Evolutionary conservation across 2,797 vertebrate genomes (phyloP).

Genomic region (Eospalax fontanierii): DNA sequence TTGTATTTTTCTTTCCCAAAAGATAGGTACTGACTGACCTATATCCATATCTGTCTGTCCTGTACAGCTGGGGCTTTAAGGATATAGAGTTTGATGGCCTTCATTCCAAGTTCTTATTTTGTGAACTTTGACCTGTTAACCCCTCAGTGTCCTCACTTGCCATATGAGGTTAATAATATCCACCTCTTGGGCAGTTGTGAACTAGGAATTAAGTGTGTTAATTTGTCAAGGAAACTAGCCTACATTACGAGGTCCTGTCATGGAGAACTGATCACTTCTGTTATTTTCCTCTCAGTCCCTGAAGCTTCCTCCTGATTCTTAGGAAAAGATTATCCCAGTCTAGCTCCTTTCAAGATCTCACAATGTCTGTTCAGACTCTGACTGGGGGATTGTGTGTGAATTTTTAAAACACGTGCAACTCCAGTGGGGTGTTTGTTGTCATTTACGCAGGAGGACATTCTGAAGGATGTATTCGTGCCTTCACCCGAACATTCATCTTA

Average conservation of each 20-base stretch:
- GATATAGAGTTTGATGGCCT: background rate
- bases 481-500: constrained; percentile 58
- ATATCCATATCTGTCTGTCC: background rate
- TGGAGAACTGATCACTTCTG: background rate
- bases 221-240: background rate
- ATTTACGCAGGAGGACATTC: constrained; percentile 51
- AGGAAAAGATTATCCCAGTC: background rate
- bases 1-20: background rate
- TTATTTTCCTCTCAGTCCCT: background rate
- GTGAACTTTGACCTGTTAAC: background rate
- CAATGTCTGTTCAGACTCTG: background rate
- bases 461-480: constrained; percentile 18
- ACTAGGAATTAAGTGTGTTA: background rate
- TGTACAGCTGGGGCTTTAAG: background rate
- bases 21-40: background rate
- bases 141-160: background rate
- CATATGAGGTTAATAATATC: background rate
- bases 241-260: background rate
- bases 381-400: background rate
- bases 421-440: constrained; percentile 10
- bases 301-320: background rate
- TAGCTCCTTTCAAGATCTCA: background rate
- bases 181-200: background rate
- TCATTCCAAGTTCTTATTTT: background rate
- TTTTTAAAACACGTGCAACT: background rate